Evolutionary conservation across 2,888 invertebrate species (phyloP).

Genomic region (Limenitis camilla): DNA sequence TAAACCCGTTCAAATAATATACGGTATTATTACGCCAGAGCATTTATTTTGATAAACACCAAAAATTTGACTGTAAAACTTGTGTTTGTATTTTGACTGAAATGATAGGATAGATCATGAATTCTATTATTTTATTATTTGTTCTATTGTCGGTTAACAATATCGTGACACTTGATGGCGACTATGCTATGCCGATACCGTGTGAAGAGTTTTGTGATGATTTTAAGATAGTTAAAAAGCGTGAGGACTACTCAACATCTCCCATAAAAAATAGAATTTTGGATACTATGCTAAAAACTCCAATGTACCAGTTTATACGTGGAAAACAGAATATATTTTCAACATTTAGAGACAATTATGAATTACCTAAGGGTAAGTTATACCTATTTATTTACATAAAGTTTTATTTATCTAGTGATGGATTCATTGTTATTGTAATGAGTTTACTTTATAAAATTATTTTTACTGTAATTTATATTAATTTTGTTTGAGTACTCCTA

Average conservation of each 20-base stretch:
- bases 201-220: conserved; percentile 34
- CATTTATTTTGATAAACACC: too few relatives aligned
- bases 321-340: conserved; percentile 43
- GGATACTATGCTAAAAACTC: conserved; percentile 48
- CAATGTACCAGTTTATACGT: conserved; percentile 37
- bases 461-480: too few relatives aligned
- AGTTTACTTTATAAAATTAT: too few relatives aligned
- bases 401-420: not conserved
- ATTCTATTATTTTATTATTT: too few relatives aligned
- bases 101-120: too few relatives aligned
- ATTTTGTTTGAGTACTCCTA: too few relatives aligned
- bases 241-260: conserved; percentile 28
- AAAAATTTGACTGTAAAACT: too few relatives aligned
- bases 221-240: conserved; percentile 24
- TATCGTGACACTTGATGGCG: not conserved
- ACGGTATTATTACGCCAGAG: too few relatives aligned
- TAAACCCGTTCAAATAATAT: too few relatives aligned
- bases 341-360: conserved; percentile 48
- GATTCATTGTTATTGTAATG: not conserved
- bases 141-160: too few relatives aligned
- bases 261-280: conserved; percentile 42
- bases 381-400: not conserved
- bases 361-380: conserved; percentile 52
- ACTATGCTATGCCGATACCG: conserved; percentile 36
- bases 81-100: too few relatives aligned